Conservation (phyloP, 2,113 vertebrate genomes). For the Desmodus rotundus region DNA sequence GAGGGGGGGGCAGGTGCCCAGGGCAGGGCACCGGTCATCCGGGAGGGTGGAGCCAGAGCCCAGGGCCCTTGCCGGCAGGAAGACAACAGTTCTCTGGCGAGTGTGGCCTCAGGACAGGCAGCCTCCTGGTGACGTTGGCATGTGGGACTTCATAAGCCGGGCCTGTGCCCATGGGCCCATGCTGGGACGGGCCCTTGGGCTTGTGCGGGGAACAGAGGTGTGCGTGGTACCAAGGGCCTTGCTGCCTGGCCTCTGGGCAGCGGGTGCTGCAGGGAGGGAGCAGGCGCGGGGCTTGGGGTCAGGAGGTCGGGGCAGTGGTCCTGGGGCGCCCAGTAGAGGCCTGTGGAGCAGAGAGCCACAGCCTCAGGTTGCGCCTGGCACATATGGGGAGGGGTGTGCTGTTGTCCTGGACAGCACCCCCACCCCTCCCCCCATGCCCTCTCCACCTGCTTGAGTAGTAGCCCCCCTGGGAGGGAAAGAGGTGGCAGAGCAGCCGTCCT, state of each 20-base stretch:
- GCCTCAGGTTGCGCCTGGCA: background rate
- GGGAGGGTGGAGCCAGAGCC: background rate
- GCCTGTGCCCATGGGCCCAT: rapidly evolving
- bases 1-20: too few relatives aligned
- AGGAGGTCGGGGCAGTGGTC: background rate
- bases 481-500: rapidly evolving
- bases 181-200: rapidly evolving
- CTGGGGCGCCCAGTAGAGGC: background rate
- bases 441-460: too few relatives aligned
- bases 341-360: background rate
- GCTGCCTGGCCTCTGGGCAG: background rate
- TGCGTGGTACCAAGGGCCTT: rapidly evolving
- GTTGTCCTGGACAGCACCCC: too few relatives aligned
- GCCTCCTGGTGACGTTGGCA: background rate
- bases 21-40: background rate
- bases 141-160: rapidly evolving
- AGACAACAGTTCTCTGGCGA: rapidly evolving
- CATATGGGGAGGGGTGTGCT: background rate
- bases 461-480: rapidly evolving
- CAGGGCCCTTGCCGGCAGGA: rapidly evolving
- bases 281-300: rapidly evolving
- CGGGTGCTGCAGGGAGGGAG: background rate
- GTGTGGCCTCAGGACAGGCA: background rate
- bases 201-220: rapidly evolving
- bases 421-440: rapidly evolving